phyloP scores from a whole-genome alignment of 2,113 vertebrate species.

The Fulica atra region DNA sequence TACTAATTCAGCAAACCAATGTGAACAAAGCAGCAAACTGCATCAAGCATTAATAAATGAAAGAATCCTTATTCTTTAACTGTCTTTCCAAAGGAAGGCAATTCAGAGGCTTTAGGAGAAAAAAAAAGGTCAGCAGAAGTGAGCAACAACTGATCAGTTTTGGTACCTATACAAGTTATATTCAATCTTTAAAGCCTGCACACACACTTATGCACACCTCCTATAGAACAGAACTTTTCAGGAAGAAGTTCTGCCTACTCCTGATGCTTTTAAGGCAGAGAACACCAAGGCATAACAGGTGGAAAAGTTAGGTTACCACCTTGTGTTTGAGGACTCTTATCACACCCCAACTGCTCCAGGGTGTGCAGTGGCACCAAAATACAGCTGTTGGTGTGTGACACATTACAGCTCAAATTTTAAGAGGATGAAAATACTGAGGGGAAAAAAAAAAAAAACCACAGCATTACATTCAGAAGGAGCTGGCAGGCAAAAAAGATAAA shows the following conservation, averaged over 20 bases:
- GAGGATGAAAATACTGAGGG: neutral
- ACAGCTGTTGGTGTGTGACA: neutral
- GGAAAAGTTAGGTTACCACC: neutral
- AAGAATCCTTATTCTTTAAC: neutral
- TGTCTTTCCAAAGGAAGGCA: neutral
- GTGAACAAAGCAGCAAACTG: neutral
- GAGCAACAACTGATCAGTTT: neutral
- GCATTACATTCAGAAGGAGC: neutral
- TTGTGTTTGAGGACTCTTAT: neutral
- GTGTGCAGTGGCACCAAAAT: neutral
- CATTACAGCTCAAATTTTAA: neutral
- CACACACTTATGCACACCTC: neutral
- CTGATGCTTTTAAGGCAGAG: neutral
- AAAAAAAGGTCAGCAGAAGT: neutral
- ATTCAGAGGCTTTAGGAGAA: neutral
- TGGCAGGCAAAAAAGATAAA: neutral
- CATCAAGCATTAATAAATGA: neutral
- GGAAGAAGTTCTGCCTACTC: neutral
- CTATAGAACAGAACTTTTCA: neutral
- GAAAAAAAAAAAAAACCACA: neutral
- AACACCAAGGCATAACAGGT: neutral
- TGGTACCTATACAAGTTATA: neutral
- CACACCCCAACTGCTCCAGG: neutral
- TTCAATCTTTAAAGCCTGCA: neutral
- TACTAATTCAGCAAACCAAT: neutral